Evolutionary conservation across 2,113 vertebrate species (phyloP).

Genomic region (Junco hyemalis): DNA sequence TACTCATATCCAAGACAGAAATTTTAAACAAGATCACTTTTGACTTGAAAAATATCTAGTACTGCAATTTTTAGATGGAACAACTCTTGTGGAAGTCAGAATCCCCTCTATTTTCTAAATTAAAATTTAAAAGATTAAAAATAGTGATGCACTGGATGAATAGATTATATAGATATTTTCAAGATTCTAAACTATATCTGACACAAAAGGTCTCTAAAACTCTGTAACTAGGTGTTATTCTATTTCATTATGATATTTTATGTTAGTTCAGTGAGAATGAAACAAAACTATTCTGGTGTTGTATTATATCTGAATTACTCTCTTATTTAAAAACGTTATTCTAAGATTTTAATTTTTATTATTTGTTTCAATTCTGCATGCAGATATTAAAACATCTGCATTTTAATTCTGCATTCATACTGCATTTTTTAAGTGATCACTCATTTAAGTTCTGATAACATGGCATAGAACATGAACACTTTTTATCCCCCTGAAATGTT

Average conservation of each 20-base stretch:
- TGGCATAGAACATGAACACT: neutral
- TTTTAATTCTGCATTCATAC: neutral
- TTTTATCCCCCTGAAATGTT: neutral
- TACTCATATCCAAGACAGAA: neutral
- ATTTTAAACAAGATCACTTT: neutral
- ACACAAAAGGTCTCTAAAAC: neutral
- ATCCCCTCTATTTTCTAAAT: neutral
- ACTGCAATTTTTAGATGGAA: neutral
- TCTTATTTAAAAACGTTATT: neutral
- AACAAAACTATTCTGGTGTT: neutral
- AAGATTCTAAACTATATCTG: neutral
- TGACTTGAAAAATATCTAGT: neutral
- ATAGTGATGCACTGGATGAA: fast-evolving
- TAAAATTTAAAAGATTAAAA: neutral
- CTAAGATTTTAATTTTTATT: neutral
- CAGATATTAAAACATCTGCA: fast-evolving
- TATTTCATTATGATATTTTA: neutral
- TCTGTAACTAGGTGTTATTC: neutral
- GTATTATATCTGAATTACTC: neutral
- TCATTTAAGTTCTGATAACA: neutral
- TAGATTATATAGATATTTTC: neutral
- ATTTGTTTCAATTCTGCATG: neutral
- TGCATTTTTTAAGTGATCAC: neutral
- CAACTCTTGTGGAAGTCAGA: neutral
- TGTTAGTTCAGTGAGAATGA: neutral